Percentiles rank a stretch among this genome's conserved stretches.
Evolutionary conservation across 2,113 vertebrate genomes (phyloP).

Genomic region (Raja brachyura): DNA sequence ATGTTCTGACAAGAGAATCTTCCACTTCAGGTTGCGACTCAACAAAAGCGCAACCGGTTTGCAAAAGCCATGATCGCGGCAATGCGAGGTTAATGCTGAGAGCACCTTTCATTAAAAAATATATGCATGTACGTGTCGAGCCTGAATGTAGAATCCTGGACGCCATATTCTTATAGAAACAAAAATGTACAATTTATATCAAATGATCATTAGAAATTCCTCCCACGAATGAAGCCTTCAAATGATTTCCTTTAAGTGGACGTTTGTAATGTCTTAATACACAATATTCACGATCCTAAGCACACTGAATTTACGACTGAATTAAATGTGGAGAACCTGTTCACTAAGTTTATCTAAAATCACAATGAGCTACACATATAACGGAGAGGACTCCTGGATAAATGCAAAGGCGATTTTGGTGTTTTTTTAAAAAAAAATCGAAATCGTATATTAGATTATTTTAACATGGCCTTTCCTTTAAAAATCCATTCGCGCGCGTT

Average conservation of each 20-base stretch:
- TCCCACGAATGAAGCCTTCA: not conserved
- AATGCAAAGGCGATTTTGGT: not conserved
- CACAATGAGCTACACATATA: not conserved
- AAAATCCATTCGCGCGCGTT: no score
- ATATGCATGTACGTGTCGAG: not conserved
- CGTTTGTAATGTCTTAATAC: not conserved
- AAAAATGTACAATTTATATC: not conserved
- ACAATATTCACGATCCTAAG: not conserved
- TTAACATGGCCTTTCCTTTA: not conserved
- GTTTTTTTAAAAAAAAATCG: not conserved
- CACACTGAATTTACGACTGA: not conserved
- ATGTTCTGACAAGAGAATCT: not conserved
- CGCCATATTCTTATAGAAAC: not conserved
- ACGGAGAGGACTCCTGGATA: not conserved
- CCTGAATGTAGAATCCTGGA: not conserved
- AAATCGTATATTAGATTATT: not conserved
- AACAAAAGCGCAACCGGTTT: not conserved
- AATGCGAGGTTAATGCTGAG: not conserved
- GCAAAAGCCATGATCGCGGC: not conserved
- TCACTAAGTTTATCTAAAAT: not conserved
- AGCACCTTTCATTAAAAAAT: not conserved
- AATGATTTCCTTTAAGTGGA: not conserved
- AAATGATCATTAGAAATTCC: not conserved
- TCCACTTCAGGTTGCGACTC: not conserved
- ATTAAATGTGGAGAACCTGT: not conserved